Base-by-base conservation (phyloP, 2,888 invertebrate genomes). In the Eupelmus urozonus region DNA sequence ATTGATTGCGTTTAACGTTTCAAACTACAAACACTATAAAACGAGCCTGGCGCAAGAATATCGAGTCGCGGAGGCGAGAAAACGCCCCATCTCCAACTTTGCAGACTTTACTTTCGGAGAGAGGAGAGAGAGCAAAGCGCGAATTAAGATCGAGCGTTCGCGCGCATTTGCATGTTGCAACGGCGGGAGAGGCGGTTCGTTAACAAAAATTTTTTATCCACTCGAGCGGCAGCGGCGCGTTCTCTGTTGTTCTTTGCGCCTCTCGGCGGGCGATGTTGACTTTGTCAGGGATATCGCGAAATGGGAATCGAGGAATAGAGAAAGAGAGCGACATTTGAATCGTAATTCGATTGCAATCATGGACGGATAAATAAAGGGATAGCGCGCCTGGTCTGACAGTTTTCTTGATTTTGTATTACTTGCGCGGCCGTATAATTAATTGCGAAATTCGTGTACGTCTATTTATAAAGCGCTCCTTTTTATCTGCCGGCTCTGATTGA, bases 51-150 rank as follows among this genome's bases (percentile, higher is more conserved):
- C 62, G 13, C 42, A 29, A 40, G 55, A 53, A 62, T 55, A 45
- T 62, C 25, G 59, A 65, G 65, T 40, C 13, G 34, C 18, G 23
- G 29, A 45, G 57, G 34, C 59, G 45, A 69, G 49, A 57, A 70
- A 53, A 45, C 34, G 49, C 25, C 2, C n/a, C 18, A 23, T 18
- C n/a, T 11, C 62, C 70, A 78, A 78, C 72, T 78, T 72, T 2
- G 11, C 62, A 78, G 78, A 78, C 78, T 78, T 74, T 78, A 34
- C 78, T 65, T 72, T 77, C n/a, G 27, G 40, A 34, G 25, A 13
- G 13, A 45, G 49, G 2, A 45, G 2, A 16, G 45, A 45, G 13
- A 18, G 42, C 51, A 53, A 67, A 59, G 29, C 59, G 23, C 34
- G 51, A 74, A 66, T 59, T 62, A 62, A 63, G 42, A 40, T 65